A percentile compares a stretch with the other conserved stretches of the same genome.
phyloP scores from a whole-genome alignment of 2,888 invertebrate genomes.

The Pammene fasciana region DNA sequence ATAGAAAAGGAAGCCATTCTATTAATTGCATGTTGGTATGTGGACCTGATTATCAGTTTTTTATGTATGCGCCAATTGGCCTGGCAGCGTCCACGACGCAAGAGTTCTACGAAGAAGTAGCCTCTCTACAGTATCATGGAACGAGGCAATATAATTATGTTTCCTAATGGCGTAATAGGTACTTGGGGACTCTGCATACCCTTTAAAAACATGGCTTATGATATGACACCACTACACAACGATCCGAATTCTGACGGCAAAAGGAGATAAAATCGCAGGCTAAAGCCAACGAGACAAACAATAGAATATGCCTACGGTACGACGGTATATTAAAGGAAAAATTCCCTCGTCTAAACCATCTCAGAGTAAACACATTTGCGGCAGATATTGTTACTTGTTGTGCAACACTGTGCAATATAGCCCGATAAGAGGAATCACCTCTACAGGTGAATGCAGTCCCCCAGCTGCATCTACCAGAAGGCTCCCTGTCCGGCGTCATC shows the following conservation, averaged over 20 bases:
- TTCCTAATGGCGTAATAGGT: background rate
- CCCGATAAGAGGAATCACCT: background rate
- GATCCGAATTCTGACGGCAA: background rate
- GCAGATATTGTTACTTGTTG: conserved; percentile 6
- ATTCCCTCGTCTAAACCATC: conserved; percentile 49
- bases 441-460: too few species aligned
- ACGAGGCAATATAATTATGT: background rate
- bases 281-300: background rate
- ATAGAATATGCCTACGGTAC: too few species aligned
- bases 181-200: background rate
- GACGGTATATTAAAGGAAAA: conserved; percentile 76
- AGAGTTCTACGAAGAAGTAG: background rate
- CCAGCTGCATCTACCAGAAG: conserved; percentile 1
- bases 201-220: background rate
- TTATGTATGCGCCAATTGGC: background rate
- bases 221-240: background rate
- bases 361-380: background rate
- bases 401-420: background rate
- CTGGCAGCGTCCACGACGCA: background rate
- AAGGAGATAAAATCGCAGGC: background rate
- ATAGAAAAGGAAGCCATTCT: background rate
- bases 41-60: background rate
- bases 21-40: background rate
- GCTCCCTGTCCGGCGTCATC: background rate
- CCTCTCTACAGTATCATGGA: background rate